Evolutionary conservation across 2,888 invertebrate species (phyloP), one percentile per base, ranked within the genome.

Genomic region (Apamea crenata): DNA sequence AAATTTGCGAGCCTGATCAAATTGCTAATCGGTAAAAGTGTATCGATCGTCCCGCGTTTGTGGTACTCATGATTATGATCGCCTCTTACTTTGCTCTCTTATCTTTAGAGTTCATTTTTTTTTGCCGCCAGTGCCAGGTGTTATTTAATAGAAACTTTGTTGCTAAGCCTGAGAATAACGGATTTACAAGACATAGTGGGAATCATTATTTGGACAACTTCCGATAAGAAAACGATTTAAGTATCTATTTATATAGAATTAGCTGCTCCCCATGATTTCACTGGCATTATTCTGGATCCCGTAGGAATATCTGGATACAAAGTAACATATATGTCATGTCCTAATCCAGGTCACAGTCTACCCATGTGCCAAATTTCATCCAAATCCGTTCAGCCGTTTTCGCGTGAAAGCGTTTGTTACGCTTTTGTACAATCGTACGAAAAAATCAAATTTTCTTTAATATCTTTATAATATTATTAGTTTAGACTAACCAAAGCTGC

Each of bases 11-110:
- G 91, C 89, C 89, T 88, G 90, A 90, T 91, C 92, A 86, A 92
- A 92, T 92, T 85, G 90, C 76, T 92, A 94, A 94, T 95, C 92
- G 94, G 94, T 94, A 95, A 95, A 94, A 94, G 94, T 94, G 93
- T 94, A 94, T 92, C 94, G 91, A 86, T 86, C 88, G 90, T 90
- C 89, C 88, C 89, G 83, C 78, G 71, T 82, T 86, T 63, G 50
- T 77, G 74, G 86, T 89, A 89, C 87, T 91, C 85, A 82, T 90
- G 92, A 92, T 92, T 91, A 90, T 93, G 85, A 90, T 92, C 91
- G 90, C 90, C 89, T 88, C 82, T 86, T 88, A 88, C 89, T 89
- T 85, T 81, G 86, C 85, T 90, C 82, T 89, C 88, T 90, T 90
- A 87, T 87, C 82, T 88, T 74, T 76, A 71, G 82, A 85, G 76